These are phyloP conservation scores for Asteroscopus sphinx DNA, from an alignment of 2,888 invertebrate species.

Conservation along the genomic window DNA sequence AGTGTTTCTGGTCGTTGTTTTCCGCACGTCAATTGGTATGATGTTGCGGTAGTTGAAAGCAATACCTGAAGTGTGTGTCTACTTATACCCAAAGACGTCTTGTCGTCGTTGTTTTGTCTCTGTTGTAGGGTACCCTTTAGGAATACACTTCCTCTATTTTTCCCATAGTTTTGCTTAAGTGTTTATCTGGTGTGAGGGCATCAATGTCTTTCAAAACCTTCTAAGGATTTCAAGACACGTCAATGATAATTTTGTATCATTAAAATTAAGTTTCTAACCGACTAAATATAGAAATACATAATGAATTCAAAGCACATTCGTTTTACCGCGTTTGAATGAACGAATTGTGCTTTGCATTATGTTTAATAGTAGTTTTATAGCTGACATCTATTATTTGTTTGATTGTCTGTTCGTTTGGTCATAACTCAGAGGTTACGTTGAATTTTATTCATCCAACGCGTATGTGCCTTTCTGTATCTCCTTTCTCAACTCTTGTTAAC, in stretches of 20 bases:
- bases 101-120: too few relatives aligned
- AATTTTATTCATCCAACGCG: not conserved
- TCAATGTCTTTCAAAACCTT: not conserved
- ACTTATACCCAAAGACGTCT: not conserved
- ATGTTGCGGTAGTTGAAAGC: not conserved
- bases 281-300: conserved; percentile 13
- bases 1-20: conserved; percentile 1
- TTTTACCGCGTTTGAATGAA: conserved; percentile 35
- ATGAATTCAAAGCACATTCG: conserved; percentile 41
- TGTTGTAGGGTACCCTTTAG: not conserved
- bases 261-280: conserved; percentile 20
- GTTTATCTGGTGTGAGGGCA: not conserved
- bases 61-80: not conserved
- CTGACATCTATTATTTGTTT: not conserved
- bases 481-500: too few relatives aligned
- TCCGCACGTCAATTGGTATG: not conserved
- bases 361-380: conserved; percentile 27
- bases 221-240: conserved; percentile 1
- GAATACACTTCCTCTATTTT: not conserved
- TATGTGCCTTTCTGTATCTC: too few relatives aligned
- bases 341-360: conserved; percentile 37
- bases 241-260: conserved; percentile 13
- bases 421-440: not conserved
- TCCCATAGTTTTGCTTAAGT: not conserved
- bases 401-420: conserved; percentile 3